A percentile compares a stretch with the other conserved stretches of the same genome.
Evolutionary conservation across 2,888 invertebrate species (phyloP).

Genomic region (Aleiodes alternator): DNA sequence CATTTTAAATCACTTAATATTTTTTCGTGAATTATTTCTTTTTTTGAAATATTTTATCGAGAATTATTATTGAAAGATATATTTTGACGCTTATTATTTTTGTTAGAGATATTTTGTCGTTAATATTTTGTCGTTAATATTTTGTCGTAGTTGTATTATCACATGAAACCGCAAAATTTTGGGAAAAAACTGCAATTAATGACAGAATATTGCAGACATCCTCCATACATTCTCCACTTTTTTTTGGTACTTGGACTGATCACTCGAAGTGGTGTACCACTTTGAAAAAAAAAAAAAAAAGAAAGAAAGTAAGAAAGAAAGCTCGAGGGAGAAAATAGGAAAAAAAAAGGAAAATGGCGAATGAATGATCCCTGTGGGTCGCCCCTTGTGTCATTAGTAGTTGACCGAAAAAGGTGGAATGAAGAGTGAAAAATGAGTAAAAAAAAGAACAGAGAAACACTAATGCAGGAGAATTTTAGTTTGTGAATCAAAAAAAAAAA

Average conservation of each 20-base stretch:
- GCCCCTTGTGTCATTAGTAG: slow-evolving; percentile 68
- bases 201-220: too few species aligned
- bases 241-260: slow-evolving; percentile 57
- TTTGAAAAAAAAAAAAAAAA: slow-evolving; percentile 47
- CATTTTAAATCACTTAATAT: too few species aligned
- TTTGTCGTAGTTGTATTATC: too few species aligned
- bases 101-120: too few species aligned
- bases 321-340: slow-evolving; percentile 58
- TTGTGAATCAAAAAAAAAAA: slow-evolving; percentile 57
- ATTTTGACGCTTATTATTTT: too few species aligned
- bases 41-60: too few species aligned
- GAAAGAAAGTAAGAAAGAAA: slow-evolving; percentile 67
- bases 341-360: neutral
- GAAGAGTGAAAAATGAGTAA: slow-evolving; percentile 29
- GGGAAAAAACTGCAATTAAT: too few species aligned
- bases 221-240: too few species aligned
- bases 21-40: too few species aligned
- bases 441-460: slow-evolving; percentile 52
- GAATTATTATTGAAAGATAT: too few species aligned
- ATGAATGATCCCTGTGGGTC: slow-evolving; percentile 68
- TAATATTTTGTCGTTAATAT: too few species aligned
- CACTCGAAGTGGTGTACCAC: slow-evolving; percentile 60
- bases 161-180: too few species aligned
- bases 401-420: slow-evolving; percentile 54
- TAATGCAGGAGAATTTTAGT: slow-evolving; percentile 55